phyloP scores from a whole-genome alignment of 2,888 invertebrate genomes.

The Andrena bucephala region DNA sequence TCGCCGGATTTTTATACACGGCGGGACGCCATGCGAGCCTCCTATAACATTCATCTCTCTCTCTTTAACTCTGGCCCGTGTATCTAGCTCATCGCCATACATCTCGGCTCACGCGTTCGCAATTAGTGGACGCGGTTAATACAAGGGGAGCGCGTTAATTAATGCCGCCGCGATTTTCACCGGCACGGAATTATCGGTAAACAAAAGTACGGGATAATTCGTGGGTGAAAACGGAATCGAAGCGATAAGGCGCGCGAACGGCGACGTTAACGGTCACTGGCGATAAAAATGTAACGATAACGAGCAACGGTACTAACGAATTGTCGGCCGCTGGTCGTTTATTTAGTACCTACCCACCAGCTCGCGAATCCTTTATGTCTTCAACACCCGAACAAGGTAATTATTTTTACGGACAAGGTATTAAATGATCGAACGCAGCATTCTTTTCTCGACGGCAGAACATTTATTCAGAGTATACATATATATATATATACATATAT shows the following conservation, averaged over 20 bases:
- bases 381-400: conserved; percentile 14
- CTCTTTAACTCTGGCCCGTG: conserved; percentile 8
- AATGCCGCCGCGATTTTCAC: conserved; percentile 62
- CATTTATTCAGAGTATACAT: too few relatives aligned
- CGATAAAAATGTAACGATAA: conserved; percentile 39
- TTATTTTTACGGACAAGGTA: neutral
- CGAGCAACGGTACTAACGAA: conserved; percentile 28
- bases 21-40: conserved; percentile 63
- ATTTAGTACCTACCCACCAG: neutral
- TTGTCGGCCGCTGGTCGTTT: neutral
- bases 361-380: conserved; percentile 11
- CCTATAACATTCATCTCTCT: conserved; percentile 64
- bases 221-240: neutral
- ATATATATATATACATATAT: too few relatives aligned
- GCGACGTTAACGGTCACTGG: conserved; percentile 21
- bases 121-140: conserved; percentile 75
- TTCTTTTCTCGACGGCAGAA: neutral
- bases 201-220: conserved; percentile 24
- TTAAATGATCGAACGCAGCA: neutral
- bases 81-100: conserved; percentile 78
- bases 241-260: neutral
- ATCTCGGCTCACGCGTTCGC: conserved; percentile 75
- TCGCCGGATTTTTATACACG: conserved; percentile 64
- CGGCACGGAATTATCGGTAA: conserved; percentile 33
- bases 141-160: conserved; percentile 69